Evolutionary conservation across 2,888 invertebrate genomes (phyloP), one percentile per base, ranked within the genome.

Genomic region (Caprella mutica): DNA sequence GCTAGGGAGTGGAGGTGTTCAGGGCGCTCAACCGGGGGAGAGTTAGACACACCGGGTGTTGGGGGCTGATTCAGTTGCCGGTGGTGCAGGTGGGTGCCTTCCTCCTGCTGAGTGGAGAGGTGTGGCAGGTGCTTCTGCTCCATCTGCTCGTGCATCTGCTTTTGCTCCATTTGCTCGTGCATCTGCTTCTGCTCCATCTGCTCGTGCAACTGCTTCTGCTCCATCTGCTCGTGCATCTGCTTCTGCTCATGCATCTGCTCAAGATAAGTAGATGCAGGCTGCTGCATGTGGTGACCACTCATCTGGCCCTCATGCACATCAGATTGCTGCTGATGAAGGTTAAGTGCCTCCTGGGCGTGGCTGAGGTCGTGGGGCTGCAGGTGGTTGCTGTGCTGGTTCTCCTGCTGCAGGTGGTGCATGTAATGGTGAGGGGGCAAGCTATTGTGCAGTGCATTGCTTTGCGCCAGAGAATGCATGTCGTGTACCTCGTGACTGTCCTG

Each of bases 51-150:
- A n/a, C n/a, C n/a, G n/a, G n/a, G n/a, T n/a, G n/a, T n/a, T n/a
- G n/a, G n/a, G n/a, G n/a, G n/a, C n/a, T n/a, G n/a, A n/a, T n/a
- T n/a, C n/a, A n/a, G n/a, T n/a, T n/a, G n/a, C n/a, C n/a, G n/a
- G n/a, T n/a, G n/a, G n/a, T n/a, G n/a, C n/a, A n/a, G n/a, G n/a
- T n/a, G n/a, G n/a, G n/a, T n/a, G n/a, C n/a, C n/a, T n/a, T n/a
- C n/a, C n/a, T n/a, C n/a, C n/a, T n/a, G n/a, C n/a, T n/a, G n/a
- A n/a, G n/a, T n/a, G 14, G 30, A 12, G 29, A 48, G 33, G 19
- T 48, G 48, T 2, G 48, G 48, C 48, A 29, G 29, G 30, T 48
- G 44, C 19, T 44, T 44, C 27, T 44, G 44, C 27, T 44, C 44
- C 3, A 44, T 26, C 19, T 44, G 48, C 12, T 44, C 44, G 26